Conservation (phyloP, 2,888 invertebrate species). For the Panzeria rudis region DNA sequence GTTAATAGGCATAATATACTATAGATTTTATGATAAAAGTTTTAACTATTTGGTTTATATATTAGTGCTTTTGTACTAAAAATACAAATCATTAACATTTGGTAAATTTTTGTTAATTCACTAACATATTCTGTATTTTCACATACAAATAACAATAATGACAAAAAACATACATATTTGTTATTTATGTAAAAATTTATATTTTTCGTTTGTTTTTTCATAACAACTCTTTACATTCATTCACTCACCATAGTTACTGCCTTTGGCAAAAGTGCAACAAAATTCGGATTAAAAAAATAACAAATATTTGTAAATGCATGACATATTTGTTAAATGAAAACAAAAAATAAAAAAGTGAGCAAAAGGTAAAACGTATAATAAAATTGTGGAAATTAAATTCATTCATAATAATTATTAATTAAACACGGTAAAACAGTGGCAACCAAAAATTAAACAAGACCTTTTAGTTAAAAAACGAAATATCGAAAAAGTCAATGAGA, state of each 20-base stretch:
- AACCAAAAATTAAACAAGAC: slow-evolving; percentile 1
- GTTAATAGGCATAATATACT: background rate
- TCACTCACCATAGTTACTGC: slow-evolving; percentile 55
- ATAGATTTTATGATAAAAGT: background rate
- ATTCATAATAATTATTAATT: slow-evolving; percentile 39
- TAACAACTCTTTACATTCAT: slow-evolving; percentile 23
- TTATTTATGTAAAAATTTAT: slow-evolving; percentile 5
- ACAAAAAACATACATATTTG: background rate
- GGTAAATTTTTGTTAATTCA: background rate
- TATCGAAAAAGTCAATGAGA: background rate
- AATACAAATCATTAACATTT: background rate
- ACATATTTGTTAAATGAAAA: slow-evolving; percentile 33
- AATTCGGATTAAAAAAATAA: slow-evolving; percentile 1
- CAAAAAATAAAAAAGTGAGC: background rate
- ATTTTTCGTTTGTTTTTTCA: slow-evolving; percentile 16
- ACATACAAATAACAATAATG: too few relatives aligned
- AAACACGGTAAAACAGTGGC: slow-evolving; percentile 2
- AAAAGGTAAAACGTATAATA: slow-evolving; percentile 21
- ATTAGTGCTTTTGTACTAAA: background rate
- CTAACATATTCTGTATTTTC: background rate
- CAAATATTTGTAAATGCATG: slow-evolving; percentile 10
- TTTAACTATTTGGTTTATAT: background rate
- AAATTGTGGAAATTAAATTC: slow-evolving; percentile 24
- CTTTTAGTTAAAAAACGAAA: background rate
- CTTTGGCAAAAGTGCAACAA: slow-evolving; percentile 23